phyloP scores from a whole-genome alignment of 2,113 vertebrate genomes.

The Pseudopipra pipra region DNA sequence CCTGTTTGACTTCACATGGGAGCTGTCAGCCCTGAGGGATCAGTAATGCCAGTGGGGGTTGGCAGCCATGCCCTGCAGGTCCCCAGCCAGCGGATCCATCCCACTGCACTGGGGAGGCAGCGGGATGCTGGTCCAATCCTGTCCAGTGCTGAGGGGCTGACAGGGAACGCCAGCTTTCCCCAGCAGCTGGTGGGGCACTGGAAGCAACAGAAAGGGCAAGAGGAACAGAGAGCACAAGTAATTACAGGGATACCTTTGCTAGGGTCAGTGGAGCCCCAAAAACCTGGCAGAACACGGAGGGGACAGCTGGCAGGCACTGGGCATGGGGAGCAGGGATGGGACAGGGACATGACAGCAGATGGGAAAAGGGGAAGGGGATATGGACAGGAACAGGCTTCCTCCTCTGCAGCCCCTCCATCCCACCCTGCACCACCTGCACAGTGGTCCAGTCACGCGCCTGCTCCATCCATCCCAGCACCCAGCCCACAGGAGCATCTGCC shows the following conservation, averaged over 20 bases:
- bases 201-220: background rate
- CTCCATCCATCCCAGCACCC: background rate
- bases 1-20: background rate
- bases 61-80: rapidly evolving
- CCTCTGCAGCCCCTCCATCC: background rate
- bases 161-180: background rate
- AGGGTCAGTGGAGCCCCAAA: background rate
- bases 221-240: background rate
- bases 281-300: background rate
- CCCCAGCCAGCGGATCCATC: background rate
- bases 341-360: background rate
- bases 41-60: rapidly evolving
- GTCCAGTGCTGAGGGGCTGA: background rate
- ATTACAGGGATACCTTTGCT: background rate
- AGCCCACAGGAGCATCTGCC: background rate
- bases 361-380: background rate
- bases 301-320: background rate
- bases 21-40: background rate
- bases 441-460: rapidly evolving
- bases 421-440: background rate
- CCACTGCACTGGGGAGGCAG: background rate
- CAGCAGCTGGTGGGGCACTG: background rate
- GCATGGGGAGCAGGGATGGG: background rate
- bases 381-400: background rate
- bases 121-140: background rate